Evolutionary conservation across 2,888 invertebrate species (phyloP).

Genomic region (Athripsodes cinereus): DNA sequence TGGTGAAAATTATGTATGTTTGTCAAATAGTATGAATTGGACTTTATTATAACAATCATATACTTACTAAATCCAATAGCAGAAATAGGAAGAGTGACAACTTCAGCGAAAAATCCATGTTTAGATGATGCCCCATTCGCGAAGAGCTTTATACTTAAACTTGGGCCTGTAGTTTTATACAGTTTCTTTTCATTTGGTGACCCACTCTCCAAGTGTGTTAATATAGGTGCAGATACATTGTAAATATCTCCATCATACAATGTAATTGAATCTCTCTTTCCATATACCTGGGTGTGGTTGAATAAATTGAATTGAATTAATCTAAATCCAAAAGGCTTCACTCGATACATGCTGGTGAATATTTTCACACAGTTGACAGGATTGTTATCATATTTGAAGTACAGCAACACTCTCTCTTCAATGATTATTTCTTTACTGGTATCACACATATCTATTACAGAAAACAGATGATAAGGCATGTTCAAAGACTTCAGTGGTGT

Average conservation of each 20-base stretch:
- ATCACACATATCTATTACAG: slow-evolving; percentile 94
- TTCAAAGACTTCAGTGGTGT: slow-evolving; percentile 74
- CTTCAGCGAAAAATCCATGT: slow-evolving; percentile 96
- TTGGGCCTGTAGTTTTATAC: slow-evolving; percentile 69
- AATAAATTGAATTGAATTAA: slow-evolving; percentile 88
- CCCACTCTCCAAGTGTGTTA: slow-evolving; percentile 68
- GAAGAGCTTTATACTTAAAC: slow-evolving; percentile 83
- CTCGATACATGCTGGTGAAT: slow-evolving; percentile 77
- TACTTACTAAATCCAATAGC: slow-evolving; percentile 82
- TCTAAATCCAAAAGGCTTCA: slow-evolving; percentile 85
- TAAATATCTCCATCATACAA: slow-evolving; percentile 92
- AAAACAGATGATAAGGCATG: slow-evolving; percentile 87
- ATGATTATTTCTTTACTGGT: slow-evolving; percentile 86
- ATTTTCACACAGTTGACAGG: slow-evolving; percentile 97
- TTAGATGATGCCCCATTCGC: slow-evolving; percentile 92
- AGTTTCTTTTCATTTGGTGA: slow-evolving; percentile 67
- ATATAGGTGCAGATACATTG: slow-evolving; percentile 67
- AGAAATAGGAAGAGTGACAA: slow-evolving; percentile 90
- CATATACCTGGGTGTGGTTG: slow-evolving; percentile 75
- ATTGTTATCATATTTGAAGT: slow-evolving; percentile 95
- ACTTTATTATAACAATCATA: no score
- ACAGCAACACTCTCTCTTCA: slow-evolving; percentile 84
- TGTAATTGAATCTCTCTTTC: slow-evolving; percentile 76
- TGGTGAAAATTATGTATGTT: neutral
- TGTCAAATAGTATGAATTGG: neutral